phyloP scores from a whole-genome alignment of 2,888 invertebrate genomes.

The Margaritifera margaritifera region DNA sequence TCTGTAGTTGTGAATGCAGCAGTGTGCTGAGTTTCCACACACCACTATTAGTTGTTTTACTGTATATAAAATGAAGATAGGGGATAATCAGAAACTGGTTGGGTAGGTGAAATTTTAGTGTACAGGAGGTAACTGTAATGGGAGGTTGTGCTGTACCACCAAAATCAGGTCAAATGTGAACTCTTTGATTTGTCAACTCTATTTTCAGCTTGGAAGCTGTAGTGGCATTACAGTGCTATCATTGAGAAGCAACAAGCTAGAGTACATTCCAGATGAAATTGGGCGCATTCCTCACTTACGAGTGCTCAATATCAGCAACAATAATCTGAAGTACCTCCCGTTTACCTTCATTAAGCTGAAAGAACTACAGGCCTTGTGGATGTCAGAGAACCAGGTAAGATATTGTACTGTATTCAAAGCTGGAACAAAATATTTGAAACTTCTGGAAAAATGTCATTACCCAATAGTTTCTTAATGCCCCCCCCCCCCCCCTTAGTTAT shows the following conservation, averaged over 20 bases:
- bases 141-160: no score
- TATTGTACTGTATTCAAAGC: not conserved
- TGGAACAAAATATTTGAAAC: not conserved
- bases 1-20: no score
- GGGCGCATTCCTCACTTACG: conserved; percentile 88
- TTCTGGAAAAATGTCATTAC: no score
- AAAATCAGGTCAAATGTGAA: no score
- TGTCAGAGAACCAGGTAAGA: conserved; percentile 84
- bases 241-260: conserved; percentile 86
- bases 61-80: no score
- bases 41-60: no score
- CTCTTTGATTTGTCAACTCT: not conserved
- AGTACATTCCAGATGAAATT: conserved; percentile 88
- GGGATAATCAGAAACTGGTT: no score
- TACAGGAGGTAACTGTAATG: no score
- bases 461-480: no score
- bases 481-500: no score
- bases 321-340: conserved; percentile 87
- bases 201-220: conserved; percentile 85
- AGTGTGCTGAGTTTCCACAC: no score
- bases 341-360: conserved; percentile 88
- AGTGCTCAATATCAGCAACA: conserved; percentile 91
- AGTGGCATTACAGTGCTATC: conserved; percentile 87
- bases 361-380: conserved; percentile 84
- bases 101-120: no score